Conservation (phyloP, 1,140 invertebrate genomes). For the Platorchestia sp. region DNA sequence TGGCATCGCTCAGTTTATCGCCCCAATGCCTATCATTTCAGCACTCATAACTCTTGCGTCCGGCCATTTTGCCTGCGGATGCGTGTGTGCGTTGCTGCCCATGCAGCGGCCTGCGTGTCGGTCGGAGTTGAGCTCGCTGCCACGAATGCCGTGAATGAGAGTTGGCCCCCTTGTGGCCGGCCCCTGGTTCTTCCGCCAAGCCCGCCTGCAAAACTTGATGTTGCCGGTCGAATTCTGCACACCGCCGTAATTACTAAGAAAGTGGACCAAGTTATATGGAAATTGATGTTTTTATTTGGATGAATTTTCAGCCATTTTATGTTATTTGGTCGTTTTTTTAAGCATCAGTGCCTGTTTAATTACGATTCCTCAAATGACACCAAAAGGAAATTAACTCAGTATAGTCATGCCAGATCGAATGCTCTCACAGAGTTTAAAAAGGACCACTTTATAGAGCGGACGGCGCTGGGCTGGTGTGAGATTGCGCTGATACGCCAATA, state of each 20-base stretch:
- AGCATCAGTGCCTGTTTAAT: neutral
- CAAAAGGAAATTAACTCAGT: neutral
- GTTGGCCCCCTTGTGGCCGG: neutral
- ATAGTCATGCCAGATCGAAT: neutral
- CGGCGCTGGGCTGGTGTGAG: neutral
- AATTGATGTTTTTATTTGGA: neutral
- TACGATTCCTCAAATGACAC: neutral
- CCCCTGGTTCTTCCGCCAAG: neutral
- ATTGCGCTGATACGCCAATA: neutral
- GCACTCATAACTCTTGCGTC: constrained; percentile 44
- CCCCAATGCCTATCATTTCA: constrained; percentile 55
- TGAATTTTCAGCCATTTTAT: neutral
- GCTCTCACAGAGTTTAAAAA: neutral
- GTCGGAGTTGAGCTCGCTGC: neutral
- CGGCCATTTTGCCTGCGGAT: constrained; percentile 47
- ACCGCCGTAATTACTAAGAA: neutral
- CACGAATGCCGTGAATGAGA: neutral
- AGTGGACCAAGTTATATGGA: neutral
- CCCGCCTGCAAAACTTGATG: neutral
- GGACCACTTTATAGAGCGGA: neutral
- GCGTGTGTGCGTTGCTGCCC: neutral
- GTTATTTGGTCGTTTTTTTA: neutral
- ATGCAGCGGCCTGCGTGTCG: neutral
- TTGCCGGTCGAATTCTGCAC: neutral
- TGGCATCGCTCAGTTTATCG: constrained; percentile 54